Evolutionary conservation across 2,888 invertebrate genomes (phyloP), one percentile per base, ranked within the genome.

Genomic region (Himalopsyche tibetana): DNA sequence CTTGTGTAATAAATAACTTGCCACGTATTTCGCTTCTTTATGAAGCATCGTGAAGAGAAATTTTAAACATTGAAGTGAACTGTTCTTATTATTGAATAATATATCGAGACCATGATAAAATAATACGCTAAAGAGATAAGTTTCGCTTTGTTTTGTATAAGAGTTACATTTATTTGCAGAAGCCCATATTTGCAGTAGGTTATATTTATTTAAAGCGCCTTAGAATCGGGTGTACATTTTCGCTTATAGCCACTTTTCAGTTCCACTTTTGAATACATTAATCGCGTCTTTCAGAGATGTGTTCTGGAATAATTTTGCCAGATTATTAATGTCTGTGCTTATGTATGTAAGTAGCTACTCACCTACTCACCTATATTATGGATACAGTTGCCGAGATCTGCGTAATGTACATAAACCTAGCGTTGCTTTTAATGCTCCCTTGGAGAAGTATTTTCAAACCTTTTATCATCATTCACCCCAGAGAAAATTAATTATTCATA

Each of bases 231-330:
- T 63, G 63, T 36, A 36, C 11, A 74, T 36, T 36, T 36, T 74
- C 74, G 36, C 15, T 28, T 74, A 36, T 15, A 63, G 63, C 19
- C 63, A 74, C 74, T 74, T 36, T 74, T 74, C 74, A 74, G 74
- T 74, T 74, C 74, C 74, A 74, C 36, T 74, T 74, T 74, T 74
- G 74, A 74, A 74, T 74, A 74, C 74, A 74, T 74, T 74, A 74
- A 74, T 74, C 74, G 74, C 12, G 74, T 74, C 74, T 74, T 36
- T 36, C 28, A 74, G 74, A 74, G 74, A 74, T 74, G 74, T 74
- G 74, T 74, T 36, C 74, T 74, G 74, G 74, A 74, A 74, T 74
- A 74, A 74, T 74, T 74, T 74, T 74, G 74, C 36, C 74, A 74
- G 74, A 74, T 74, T 74, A 74, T 74, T 74, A 74, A 74, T 74